Conservation (phyloP, 92 coral and sea anemone genomes). For the Porites rus region DNA sequence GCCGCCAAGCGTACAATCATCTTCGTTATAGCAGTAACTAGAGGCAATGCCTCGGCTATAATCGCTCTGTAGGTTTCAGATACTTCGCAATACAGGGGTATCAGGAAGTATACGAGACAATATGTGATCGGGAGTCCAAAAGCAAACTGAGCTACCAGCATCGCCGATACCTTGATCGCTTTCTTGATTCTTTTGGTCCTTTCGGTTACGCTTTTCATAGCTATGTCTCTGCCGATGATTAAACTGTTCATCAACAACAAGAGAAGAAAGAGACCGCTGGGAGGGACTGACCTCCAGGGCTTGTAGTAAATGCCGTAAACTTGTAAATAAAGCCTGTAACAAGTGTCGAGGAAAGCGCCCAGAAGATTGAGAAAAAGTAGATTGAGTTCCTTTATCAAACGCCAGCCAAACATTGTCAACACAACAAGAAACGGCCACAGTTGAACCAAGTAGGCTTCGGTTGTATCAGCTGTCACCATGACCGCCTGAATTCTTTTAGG, state of each 20-base stretch:
- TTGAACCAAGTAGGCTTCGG: constrained; percentile 62
- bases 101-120: neutral
- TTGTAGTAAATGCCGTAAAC: constrained; percentile 58
- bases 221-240: constrained; percentile 46
- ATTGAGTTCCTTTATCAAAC: constrained; percentile 58
- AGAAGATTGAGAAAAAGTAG: constrained; percentile 50
- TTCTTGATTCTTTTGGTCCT: neutral
- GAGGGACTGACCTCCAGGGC: constrained; percentile 58
- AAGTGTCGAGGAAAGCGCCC: constrained; percentile 65
- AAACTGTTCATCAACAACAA: constrained; percentile 45
- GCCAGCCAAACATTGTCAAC: constrained; percentile 50
- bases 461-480: constrained; percentile 44
- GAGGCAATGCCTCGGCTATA: constrained; percentile 24
- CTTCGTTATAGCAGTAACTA: constrained; percentile 57
- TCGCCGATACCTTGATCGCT: constrained; percentile 25
- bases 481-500: constrained; percentile 25
- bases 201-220: neutral
- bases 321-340: constrained; percentile 53
- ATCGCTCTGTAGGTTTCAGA: constrained; percentile 2
- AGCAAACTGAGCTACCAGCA: constrained; percentile 49
- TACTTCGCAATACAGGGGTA: constrained; percentile 9
- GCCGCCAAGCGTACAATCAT: constrained; percentile 57
- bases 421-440: constrained; percentile 55
- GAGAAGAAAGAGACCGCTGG: constrained; percentile 49
- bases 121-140: constrained; percentile 38